Percentiles rank a stretch among this genome's conserved stretches.
These are phyloP conservation scores for Vesta saturnalis DNA, from an alignment of 2,888 invertebrate genomes.

Conservation along the genomic window DNA sequence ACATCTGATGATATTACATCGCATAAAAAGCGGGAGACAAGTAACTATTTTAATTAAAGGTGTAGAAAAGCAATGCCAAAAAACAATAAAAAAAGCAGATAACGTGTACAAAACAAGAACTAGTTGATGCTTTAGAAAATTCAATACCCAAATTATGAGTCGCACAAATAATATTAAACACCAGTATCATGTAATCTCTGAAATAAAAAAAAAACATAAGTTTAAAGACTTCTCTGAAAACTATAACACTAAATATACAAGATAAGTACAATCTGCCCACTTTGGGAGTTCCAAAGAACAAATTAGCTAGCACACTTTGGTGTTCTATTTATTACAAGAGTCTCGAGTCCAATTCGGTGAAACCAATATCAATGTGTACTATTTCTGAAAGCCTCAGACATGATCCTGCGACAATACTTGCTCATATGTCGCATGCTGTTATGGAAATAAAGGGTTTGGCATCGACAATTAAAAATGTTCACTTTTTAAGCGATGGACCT, in stretches of 20 bases:
- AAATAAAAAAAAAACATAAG: background rate
- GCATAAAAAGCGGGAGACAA: no score
- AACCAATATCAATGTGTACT: constrained; percentile 20
- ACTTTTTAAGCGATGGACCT: background rate
- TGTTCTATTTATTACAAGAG: background rate
- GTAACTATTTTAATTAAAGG: no score
- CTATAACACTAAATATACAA: constrained; percentile 6
- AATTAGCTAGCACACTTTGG: constrained; percentile 9
- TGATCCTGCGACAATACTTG: constrained; percentile 56
- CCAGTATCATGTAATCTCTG: background rate
- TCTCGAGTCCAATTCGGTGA: background rate
- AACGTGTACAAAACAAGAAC: no score
- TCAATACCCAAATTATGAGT: background rate
- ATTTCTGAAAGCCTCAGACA: constrained; percentile 46
- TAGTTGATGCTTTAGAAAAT: no score
- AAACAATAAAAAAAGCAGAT: no score
- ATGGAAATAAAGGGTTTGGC: no score
- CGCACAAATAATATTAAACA: background rate
- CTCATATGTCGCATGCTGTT: no score
- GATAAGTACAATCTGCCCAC: constrained; percentile 8
- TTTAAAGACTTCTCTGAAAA: constrained; percentile 14
- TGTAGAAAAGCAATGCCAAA: no score
- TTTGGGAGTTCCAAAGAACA: constrained; percentile 17
- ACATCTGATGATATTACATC: no score
- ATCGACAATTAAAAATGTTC: no score